Base-by-base conservation (phyloP, 2,888 invertebrate genomes). In the Pyralis farinalis region DNA sequence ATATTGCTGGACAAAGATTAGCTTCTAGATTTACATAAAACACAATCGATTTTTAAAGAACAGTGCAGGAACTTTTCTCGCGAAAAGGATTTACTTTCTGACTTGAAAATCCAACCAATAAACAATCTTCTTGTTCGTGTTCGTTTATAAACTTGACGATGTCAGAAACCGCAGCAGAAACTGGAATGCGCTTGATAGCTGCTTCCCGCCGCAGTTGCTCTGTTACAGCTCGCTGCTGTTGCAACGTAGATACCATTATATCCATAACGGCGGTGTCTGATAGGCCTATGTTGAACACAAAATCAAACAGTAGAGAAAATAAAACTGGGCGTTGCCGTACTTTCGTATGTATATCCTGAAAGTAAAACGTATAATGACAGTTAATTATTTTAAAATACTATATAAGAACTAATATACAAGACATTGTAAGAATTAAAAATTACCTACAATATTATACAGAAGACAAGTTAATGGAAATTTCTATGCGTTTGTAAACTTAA, bases 21-120 rank as follows among this genome's bases (percentile, higher is more conserved):
- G 20, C 38, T 36, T 43, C 9, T 34, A 22, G 43, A 25, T 39
- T 25, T 20, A 39, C 27, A 10, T 28, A 40, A 9, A 40, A 9
- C 10, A 27, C 12, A 8, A 40, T 30, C 21, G 37, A 44, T 28
- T 47, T 62, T 93, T 95, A 97, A 55, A 97, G 91, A 61, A 97
- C 90, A 61, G 92, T 92, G 88, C 97, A 97, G 45, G 96, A 94
- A 73, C 95, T 96, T 88, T 97, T 97, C 84, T 97, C 97, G 53
- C 97, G 93, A 91, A 97, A 98, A 20, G 98, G 98, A 86, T 98
- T 98, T 9, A 97, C 96, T 76, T 97, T 96, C 76, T 97, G 97
- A 57, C 95, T 96, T 49, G 96, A 95, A 80, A 98, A 98, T 25
- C 98, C 98, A 52, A 96, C 96, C 51, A 98, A 91, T 34, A 98